Base-by-base conservation (phyloP, 2,888 invertebrate species). In the Scaeva pyrastri region DNA sequence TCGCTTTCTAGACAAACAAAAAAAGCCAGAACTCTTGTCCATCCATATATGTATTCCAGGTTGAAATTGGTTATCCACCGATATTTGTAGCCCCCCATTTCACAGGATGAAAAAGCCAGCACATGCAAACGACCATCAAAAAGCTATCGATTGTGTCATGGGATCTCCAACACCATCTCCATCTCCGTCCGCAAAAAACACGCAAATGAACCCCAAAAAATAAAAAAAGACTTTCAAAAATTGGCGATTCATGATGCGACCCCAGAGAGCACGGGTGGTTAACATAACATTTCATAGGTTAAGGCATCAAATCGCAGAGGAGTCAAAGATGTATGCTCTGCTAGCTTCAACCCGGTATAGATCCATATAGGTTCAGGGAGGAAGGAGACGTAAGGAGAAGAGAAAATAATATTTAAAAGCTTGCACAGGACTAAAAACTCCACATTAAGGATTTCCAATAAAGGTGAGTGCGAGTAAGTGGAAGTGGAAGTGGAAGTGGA, bases 171-270 rank as follows among this genome's bases (percentile, higher is more conserved):
- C 76, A 55, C 0, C 36, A 45, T 19, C 21, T 43, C 19, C 8
- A 43, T 41, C 52, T 12, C 12, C 5, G 11, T 43, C 11, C n/a
- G 1, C 39, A 10, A 70, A 19, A 56, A 52, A 52, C n/a, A n/a
- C n/a, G n/a, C n/a, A n/a, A n/a, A n/a, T n/a, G n/a, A n/a, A n/a
- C n/a, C n/a, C n/a, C n/a, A n/a, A n/a, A 26, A 55, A n/a, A 31
- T 3, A 36, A 21, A 10, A 16, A 71, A 58, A 64, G 31, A 55
- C 14, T 55, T 41, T 68, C 75, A 73, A 82, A 84, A 77, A 77
- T 82, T 77, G 76, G 77, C 86, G 82, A 82, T 78, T 82, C 86
- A 86, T 82, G 86, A 86, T 82, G 70, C 82, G 78, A 64, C 86
- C 74, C 86, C 11, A 26, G 86, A 71, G 86, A 86, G 70, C 11